phyloP scores from a whole-genome alignment of 2,113 vertebrate genomes.

The Trichechus manatus region DNA sequence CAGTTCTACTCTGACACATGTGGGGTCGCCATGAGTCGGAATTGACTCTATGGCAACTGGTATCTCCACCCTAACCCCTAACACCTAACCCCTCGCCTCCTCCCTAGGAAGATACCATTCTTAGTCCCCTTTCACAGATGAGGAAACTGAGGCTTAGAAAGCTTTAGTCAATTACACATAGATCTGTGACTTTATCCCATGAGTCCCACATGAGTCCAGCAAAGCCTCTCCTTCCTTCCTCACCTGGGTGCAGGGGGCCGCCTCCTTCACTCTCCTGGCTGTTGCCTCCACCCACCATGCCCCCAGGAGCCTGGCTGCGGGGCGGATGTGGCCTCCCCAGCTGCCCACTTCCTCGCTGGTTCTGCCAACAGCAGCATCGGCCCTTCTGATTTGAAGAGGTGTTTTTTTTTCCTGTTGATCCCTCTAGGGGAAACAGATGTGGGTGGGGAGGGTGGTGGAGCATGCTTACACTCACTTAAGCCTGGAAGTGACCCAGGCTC shows the following conservation, averaged over 20 bases:
- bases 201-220: background rate
- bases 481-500: slow-evolving; percentile 9
- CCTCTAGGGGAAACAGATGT: slow-evolving; percentile 67
- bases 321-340: slow-evolving; percentile 70
- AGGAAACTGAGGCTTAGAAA: background rate
- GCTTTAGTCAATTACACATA: background rate
- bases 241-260: background rate
- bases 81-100: background rate
- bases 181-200: background rate
- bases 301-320: background rate
- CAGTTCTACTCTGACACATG: background rate
- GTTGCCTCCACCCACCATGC: background rate
- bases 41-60: background rate
- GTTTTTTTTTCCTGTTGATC: slow-evolving; percentile 39
- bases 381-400: slow-evolving; percentile 6
- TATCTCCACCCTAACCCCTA: background rate
- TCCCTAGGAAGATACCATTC: background rate
- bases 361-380: background rate
- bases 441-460: background rate
- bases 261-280: too few species aligned
- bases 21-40: background rate
- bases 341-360: slow-evolving; percentile 64
- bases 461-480: background rate
- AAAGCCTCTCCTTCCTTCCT: background rate
- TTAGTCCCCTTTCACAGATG: background rate